Evolutionary conservation across 2,888 invertebrate species (phyloP).

Genomic region (Agonopterix subpropinquella): DNA sequence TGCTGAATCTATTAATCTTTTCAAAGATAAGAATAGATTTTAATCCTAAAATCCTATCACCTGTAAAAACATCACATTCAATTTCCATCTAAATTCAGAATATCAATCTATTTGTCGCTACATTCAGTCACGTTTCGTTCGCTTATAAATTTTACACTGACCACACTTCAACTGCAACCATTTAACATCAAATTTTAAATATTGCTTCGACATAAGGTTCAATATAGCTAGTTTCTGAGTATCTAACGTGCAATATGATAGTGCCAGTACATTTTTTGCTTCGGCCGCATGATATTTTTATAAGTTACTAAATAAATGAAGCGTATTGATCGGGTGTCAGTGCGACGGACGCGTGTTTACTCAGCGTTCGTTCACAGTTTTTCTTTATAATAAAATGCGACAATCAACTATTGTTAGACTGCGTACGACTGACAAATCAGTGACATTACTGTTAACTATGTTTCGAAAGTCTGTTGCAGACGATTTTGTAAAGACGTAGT

Average conservation of each 20-base stretch:
- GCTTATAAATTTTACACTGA: conserved; percentile 12
- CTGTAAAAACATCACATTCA: conserved; percentile 30
- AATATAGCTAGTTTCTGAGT: conserved; percentile 15
- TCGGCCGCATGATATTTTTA: conserved; percentile 44
- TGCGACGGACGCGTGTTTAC: conserved; percentile 48
- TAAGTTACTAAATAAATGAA: conserved; percentile 70
- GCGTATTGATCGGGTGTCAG: conserved; percentile 62
- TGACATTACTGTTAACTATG: conserved; percentile 13
- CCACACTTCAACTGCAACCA: conserved; percentile 12
- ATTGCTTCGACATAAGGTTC: conserved; percentile 22
- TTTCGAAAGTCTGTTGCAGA: too few species aligned
- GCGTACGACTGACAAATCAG: conserved; percentile 36
- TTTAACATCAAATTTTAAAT: too few species aligned
- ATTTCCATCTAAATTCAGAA: conserved; percentile 10
- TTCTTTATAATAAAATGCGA: conserved; percentile 34
- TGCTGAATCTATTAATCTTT: too few species aligned
- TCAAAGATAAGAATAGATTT: too few species aligned
- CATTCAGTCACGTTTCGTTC: conserved; percentile 21
- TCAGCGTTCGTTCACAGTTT: conserved; percentile 34
- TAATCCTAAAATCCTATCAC: conserved; percentile 16
- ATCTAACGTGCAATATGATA: conserved; percentile 1
- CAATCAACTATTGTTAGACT: conserved; percentile 37
- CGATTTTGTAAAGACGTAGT: too few species aligned
- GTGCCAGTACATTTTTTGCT: conserved; percentile 24
- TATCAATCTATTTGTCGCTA: conserved; percentile 15